Evolutionary conservation across 2,113 vertebrate species (phyloP).

Genomic region (Murina feae): DNA sequence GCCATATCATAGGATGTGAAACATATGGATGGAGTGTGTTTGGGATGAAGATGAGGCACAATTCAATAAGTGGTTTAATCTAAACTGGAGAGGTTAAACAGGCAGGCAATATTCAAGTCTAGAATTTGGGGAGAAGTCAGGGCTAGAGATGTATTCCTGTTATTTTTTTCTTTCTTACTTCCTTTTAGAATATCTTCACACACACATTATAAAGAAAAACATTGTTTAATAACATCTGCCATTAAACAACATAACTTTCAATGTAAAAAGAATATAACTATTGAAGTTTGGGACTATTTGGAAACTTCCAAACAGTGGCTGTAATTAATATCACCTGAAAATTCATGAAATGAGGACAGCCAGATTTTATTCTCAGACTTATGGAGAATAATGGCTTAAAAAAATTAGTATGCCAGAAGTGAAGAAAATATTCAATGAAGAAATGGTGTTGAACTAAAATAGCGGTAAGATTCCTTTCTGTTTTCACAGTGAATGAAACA

Average conservation of each 20-base stretch:
- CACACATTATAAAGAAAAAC: neutral
- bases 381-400: neutral
- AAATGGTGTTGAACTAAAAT: neutral
- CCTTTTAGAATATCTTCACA: neutral
- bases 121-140: neutral
- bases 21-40: neutral
- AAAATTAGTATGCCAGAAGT: neutral
- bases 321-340: neutral
- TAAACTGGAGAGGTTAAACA: neutral
- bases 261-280: neutral
- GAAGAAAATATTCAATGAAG: neutral
- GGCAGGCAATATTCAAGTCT: neutral
- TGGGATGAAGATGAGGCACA: too few relatives aligned
- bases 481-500: neutral
- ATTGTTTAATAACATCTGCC: neutral
- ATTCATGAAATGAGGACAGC: neutral
- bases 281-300: neutral
- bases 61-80: neutral
- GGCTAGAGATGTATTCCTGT: neutral
- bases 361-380: neutral
- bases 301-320: neutral
- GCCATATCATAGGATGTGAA: neutral
- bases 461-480: neutral
- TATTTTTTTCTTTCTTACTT: neutral
- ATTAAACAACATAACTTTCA: neutral